Conservation (phyloP, 2,797 vertebrate genomes). For the Ptychobarbus kaznakovi region DNA sequence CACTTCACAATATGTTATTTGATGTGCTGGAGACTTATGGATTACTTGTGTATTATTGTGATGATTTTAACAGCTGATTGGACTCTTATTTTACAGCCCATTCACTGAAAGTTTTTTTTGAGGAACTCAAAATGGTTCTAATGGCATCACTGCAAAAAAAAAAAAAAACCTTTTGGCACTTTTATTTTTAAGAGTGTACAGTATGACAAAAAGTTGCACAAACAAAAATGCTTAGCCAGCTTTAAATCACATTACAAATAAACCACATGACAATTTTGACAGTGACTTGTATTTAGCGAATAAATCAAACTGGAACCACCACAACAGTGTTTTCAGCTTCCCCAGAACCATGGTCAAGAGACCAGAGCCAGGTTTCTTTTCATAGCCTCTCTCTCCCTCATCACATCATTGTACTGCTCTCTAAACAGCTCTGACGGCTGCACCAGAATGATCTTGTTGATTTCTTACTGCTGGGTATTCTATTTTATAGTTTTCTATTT, state of each 20-base stretch:
- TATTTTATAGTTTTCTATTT: neutral
- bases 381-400: neutral
- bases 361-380: slow-evolving; percentile 4
- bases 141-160: neutral
- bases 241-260: neutral
- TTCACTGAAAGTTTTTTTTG: neutral
- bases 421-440: neutral
- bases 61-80: neutral
- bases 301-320: neutral
- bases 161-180: neutral
- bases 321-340: neutral
- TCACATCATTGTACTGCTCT: slow-evolving; percentile 14
- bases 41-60: neutral
- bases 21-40: neutral
- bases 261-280: neutral
- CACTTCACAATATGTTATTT: neutral
- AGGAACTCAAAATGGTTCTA: neutral
- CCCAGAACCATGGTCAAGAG: slow-evolving; percentile 2
- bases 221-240: neutral
- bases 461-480: slow-evolving; percentile 4
- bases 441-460: slow-evolving; percentile 12
- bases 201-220: neutral
- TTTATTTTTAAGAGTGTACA: neutral
- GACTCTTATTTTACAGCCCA: neutral
- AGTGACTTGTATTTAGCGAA: neutral